Percentiles rank a stretch among this genome's conserved stretches.
Evolutionary conservation across 2,113 vertebrate species (phyloP).

Genomic region (Malurus alboscapulatus): DNA sequence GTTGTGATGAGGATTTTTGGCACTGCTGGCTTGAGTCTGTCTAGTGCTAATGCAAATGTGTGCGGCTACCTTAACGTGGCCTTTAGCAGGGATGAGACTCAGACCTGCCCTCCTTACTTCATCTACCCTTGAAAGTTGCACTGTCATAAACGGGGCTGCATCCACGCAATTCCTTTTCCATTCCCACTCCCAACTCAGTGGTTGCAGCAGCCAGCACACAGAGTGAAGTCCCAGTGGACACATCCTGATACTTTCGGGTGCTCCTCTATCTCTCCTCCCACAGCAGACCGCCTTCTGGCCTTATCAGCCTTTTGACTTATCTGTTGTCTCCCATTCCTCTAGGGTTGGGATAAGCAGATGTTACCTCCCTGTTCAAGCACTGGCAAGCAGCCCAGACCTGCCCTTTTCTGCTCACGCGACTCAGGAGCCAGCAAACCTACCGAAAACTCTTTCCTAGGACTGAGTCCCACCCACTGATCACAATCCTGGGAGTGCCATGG

Average conservation of each 20-base stretch:
- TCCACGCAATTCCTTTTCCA: neutral
- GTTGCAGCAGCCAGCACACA: neutral
- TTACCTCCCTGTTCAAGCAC: neutral
- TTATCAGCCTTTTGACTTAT: neutral
- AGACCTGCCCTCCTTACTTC: neutral
- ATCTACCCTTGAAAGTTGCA: neutral
- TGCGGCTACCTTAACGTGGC: neutral
- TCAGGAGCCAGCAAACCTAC: neutral
- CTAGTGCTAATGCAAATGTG: neutral
- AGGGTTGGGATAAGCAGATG: constrained; percentile 10
- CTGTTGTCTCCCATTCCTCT: neutral
- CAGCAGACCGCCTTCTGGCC: neutral
- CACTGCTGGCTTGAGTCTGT: neutral
- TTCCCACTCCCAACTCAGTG: neutral
- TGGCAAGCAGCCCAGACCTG: neutral
- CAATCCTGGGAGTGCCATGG: accelerated
- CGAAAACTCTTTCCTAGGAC: neutral
- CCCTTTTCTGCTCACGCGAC: neutral
- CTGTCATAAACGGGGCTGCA: neutral
- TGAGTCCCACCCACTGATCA: neutral
- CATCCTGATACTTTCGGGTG: neutral
- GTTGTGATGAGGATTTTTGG: neutral
- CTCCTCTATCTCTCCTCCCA: neutral
- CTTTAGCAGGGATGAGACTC: neutral
- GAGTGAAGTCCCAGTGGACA: accelerated